Conservation (phyloP, 2,113 vertebrate species). For the Mustela lutreola region DNA sequence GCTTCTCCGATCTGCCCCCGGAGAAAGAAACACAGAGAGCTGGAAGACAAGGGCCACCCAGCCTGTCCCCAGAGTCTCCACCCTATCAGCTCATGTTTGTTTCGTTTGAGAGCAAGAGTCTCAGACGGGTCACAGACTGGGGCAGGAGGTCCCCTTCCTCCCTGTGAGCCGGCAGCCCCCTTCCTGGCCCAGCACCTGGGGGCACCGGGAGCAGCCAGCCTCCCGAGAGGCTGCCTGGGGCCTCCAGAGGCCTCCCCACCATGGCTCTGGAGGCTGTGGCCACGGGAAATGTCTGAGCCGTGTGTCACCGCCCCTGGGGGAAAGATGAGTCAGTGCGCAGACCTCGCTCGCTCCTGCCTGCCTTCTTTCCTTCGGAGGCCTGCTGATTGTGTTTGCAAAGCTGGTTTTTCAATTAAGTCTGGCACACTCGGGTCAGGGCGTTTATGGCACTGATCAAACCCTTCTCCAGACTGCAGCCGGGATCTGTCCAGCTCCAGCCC, state of each 20-base stretch:
- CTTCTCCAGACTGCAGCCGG: neutral
- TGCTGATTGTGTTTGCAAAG: neutral
- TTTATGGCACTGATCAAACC: neutral
- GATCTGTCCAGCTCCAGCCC: conserved; percentile 51
- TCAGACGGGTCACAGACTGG: neutral
- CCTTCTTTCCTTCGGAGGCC: conserved; percentile 67
- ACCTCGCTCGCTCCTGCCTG: conserved; percentile 79
- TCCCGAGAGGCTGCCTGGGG: neutral
- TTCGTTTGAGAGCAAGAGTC: conserved; percentile 62
- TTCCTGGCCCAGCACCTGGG: neutral
- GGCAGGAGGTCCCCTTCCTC: neutral
- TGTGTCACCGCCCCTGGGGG: conserved; percentile 83
- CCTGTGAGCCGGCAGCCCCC: neutral
- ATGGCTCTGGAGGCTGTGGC: conserved; percentile 48
- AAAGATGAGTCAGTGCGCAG: conserved; percentile 78
- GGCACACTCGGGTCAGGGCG: neutral
- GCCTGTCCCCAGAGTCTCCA: neutral
- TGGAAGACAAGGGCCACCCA: conserved; percentile 55
- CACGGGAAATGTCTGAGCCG: conserved; percentile 89
- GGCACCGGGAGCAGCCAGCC: conserved; percentile 74
- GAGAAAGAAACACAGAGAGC: conserved; percentile 19
- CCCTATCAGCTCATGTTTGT: neutral
- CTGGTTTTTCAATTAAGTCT: conserved; percentile 12
- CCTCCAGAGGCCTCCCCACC: neutral
- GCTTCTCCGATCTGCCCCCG: neutral